Evolutionary conservation across 2,888 invertebrate genomes (phyloP), one percentile per base, ranked within the genome.

Genomic region (Anoplius nigerrimus): DNA sequence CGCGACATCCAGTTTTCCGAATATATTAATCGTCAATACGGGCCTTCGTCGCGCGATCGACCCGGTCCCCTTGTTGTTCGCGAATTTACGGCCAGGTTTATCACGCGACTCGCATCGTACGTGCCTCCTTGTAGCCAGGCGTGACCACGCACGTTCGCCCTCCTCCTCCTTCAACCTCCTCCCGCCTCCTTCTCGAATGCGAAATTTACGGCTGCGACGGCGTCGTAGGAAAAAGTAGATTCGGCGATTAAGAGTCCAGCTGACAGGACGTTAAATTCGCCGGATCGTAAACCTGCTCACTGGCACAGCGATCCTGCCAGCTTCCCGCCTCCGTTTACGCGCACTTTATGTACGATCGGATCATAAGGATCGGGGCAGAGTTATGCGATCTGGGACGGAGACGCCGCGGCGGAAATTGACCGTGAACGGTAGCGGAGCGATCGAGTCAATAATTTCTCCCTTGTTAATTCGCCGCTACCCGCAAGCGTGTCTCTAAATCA

Each of bases 191-290:
- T 52, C 18, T n/a, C 15, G 34, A 22, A 21, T 8, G 58, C 22
- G 24, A 58, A 58, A 58, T 58, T 58, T 58, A 58, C 58, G 46
- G 22, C 58, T 46, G 46, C 45, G 42, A 48, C 24, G 54, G 56
- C 54, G 54, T 34, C 64, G 63, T 64, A 63, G 62, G 67, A 58
- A 64, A 24, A 58, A 43, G 48, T 52, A 20, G 4, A 21, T 42
- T 27, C 45, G n/a, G 20, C 62, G 70, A 70, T 70, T 62, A 62
- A 70, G 55, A 62, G 54, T 58, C 66, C 20, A 11, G 0, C 45
- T 34, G 20, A 53, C 59, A 42, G 57, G 43, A 64, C 46, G 52
- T 54, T 61, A 61, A 60, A 61, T 52, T 18, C 45, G 43, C 11
- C 46, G 24, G 58, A 22, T 46, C 58, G 46, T 58, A 46, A 58